Percentiles rank a stretch among this genome's conserved stretches.
These are phyloP conservation scores for Dendrophyllia cribrosa DNA, from an alignment of 64 coral and sea anemone species.

Conservation along the genomic window DNA sequence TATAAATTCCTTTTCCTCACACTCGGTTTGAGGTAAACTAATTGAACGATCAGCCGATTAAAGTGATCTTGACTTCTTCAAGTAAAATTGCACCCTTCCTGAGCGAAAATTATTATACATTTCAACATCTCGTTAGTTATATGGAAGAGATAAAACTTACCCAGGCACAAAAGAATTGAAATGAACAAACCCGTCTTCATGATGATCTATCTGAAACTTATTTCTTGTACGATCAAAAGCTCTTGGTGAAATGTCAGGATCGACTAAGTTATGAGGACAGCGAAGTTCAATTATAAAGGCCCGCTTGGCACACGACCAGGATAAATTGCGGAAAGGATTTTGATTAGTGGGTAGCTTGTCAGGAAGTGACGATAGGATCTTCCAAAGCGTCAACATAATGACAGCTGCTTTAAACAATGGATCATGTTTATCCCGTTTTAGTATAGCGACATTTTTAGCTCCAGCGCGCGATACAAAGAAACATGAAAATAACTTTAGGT, in stretches of 20 bases:
- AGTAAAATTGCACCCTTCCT: background rate
- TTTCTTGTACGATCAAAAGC: background rate
- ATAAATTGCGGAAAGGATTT: background rate
- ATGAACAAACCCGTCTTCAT: background rate
- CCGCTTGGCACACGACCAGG: background rate
- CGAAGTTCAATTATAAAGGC: background rate
- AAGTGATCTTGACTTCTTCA: background rate
- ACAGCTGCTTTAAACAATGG: background rate
- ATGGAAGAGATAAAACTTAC: background rate
- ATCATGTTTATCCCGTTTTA: background rate
- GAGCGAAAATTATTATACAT: background rate
- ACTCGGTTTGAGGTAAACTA: background rate
- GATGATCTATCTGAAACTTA: background rate
- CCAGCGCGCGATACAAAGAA: background rate
- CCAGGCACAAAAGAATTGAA: background rate
- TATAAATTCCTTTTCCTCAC: background rate
- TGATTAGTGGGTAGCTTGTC: background rate
- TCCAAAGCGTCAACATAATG: background rate
- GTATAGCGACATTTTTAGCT: background rate
- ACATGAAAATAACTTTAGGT: background rate
- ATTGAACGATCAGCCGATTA: background rate
- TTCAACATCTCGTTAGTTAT: background rate
- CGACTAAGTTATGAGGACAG: background rate
- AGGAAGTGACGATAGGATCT: conserved; percentile 13
- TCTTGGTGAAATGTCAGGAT: background rate